These are phyloP conservation scores for Andrena bicolor DNA, from an alignment of 2,888 invertebrate genomes.

Conservation along the genomic window DNA sequence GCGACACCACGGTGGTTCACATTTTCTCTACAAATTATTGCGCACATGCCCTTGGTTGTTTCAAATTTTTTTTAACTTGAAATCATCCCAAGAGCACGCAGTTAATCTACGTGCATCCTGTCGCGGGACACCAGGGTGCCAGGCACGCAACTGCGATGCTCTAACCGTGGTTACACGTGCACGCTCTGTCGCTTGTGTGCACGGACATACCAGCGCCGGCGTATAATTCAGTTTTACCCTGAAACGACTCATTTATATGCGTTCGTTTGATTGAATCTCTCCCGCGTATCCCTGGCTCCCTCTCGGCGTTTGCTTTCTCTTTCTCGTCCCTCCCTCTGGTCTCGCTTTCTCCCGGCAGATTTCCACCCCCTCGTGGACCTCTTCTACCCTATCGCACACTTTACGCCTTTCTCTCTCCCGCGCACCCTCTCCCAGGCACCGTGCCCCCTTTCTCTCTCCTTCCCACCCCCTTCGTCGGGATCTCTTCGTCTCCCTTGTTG, in stretches of 20 bases:
- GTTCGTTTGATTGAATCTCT: conserved; percentile 83
- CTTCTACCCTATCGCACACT: conserved; percentile 11
- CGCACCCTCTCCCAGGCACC: not conserved
- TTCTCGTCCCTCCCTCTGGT: conserved; percentile 31
- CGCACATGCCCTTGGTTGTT: not conserved
- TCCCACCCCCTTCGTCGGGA: conserved; percentile 29
- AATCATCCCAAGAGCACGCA: conserved; percentile 1
- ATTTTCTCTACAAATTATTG: too few species aligned
- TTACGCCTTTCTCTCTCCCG: conserved; percentile 9
- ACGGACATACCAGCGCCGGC: conserved; percentile 70
- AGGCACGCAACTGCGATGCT: conserved; percentile 56
- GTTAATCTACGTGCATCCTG: conserved; percentile 1
- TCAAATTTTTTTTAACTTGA: not conserved
- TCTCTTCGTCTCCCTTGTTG: conserved; percentile 36
- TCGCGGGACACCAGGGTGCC: conserved; percentile 18
- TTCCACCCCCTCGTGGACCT: conserved; percentile 6
- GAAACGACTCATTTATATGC: conserved; percentile 84
- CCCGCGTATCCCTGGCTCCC: conserved; percentile 62
- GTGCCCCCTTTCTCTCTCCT: not conserved
- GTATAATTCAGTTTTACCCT: conserved; percentile 83
- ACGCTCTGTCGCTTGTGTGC: conserved; percentile 23
- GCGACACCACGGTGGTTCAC: too few species aligned
- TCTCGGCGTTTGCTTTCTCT: conserved; percentile 45
- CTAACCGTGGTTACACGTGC: conserved; percentile 34
- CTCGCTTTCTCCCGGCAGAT: conserved; percentile 41